Evolutionary conservation across 1,140 invertebrate species (phyloP).

Genomic region (Drosophila micromelanica): DNA sequence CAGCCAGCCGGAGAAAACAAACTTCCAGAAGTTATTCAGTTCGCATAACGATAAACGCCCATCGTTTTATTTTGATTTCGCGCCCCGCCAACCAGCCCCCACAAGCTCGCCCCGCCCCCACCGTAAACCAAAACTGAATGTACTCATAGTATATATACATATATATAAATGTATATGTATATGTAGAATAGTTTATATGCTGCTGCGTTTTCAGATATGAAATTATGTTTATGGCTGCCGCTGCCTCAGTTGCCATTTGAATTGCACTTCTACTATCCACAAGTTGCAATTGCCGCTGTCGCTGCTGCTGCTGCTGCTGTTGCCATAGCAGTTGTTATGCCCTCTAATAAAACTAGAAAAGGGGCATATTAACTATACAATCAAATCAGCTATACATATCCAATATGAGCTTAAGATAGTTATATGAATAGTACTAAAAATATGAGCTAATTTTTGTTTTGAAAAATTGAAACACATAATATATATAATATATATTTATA

Average conservation of each 20-base stretch:
- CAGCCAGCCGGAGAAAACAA: slow-evolving; percentile 68
- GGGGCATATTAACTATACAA: neutral
- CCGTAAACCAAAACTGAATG: neutral
- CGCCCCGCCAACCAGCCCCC: slow-evolving; percentile 46
- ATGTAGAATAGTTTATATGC: slow-evolving; percentile 64
- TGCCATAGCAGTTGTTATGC: slow-evolving; percentile 15
- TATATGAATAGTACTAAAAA: too few relatives aligned
- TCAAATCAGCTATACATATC: too few relatives aligned
- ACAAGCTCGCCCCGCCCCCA: too few relatives aligned
- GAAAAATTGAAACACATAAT: too few relatives aligned
- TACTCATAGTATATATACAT: slow-evolving; percentile 3
- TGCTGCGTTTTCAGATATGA: slow-evolving; percentile 72
- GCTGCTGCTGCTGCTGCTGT: slow-evolving; percentile 25
- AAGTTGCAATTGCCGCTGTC: slow-evolving; percentile 69
- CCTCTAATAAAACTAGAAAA: neutral
- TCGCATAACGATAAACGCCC: slow-evolving; percentile 81
- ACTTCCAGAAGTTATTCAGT: slow-evolving; percentile 81
- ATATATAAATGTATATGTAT: slow-evolving; percentile 2
- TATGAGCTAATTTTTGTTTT: too few relatives aligned
- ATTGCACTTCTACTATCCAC: slow-evolving; percentile 72
- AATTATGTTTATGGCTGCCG: slow-evolving; percentile 73
- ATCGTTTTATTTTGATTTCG: slow-evolving; percentile 78
- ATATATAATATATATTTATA: too few relatives aligned
- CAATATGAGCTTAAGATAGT: too few relatives aligned
- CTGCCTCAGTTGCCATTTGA: slow-evolving; percentile 60